Evolutionary conservation across 2,113 vertebrate genomes (phyloP).

Genomic region (Eolophus roseicapilla): DNA sequence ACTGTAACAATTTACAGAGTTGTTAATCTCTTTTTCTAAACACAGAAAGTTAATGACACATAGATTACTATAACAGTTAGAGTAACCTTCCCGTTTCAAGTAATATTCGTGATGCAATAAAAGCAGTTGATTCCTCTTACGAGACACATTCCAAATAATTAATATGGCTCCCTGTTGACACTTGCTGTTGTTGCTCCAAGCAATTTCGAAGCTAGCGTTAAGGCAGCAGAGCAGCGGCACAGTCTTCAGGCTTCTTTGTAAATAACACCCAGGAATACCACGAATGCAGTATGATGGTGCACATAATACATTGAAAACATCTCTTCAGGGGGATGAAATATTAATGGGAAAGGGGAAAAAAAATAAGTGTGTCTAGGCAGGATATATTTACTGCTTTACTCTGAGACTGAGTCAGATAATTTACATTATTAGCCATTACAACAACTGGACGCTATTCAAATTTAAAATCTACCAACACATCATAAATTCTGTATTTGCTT

Average conservation of each 20-base stretch:
- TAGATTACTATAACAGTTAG: slow-evolving; percentile 74
- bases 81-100: slow-evolving; percentile 76
- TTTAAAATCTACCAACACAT: slow-evolving; percentile 5
- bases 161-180: slow-evolving; percentile 78
- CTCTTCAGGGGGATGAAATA: slow-evolving; percentile 40
- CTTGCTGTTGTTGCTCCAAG: slow-evolving; percentile 69
- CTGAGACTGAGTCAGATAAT: slow-evolving; percentile 39
- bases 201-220: slow-evolving; percentile 48
- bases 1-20: slow-evolving; percentile 66
- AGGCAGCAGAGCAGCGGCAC: slow-evolving; percentile 2
- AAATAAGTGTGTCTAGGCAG: background rate
- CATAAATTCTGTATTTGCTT: slow-evolving; percentile 50
- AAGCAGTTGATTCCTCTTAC: slow-evolving; percentile 75
- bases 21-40: slow-evolving; percentile 78
- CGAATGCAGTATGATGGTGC: background rate
- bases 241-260: slow-evolving; percentile 46
- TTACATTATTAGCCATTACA: slow-evolving; percentile 58
- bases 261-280: slow-evolving; percentile 67
- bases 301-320: slow-evolving; percentile 43
- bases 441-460: background rate
- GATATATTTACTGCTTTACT: slow-evolving; percentile 22
- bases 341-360: background rate
- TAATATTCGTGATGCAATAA: slow-evolving; percentile 77
- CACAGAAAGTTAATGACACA: slow-evolving; percentile 79
- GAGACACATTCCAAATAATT: slow-evolving; percentile 83